Conservation (phyloP, 2,797 vertebrate genomes). For the Acanthopagrus latus region DNA sequence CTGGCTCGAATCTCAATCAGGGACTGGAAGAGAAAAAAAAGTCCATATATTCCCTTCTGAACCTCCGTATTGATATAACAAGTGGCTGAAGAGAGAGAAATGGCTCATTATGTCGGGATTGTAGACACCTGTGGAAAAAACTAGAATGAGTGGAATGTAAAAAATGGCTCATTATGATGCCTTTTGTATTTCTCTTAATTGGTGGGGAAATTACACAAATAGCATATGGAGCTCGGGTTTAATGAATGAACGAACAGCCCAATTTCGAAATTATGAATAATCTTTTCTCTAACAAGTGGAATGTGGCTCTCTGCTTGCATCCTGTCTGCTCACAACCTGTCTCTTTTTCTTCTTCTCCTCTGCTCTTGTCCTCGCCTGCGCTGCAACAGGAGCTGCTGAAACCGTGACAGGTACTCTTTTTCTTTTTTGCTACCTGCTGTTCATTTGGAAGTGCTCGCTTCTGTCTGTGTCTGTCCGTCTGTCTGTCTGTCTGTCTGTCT, state of each 20-base stretch:
- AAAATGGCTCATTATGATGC: constrained; percentile 49
- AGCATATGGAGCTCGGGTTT: constrained; percentile 52
- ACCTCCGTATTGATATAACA: constrained; percentile 53
- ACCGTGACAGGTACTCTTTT: constrained; percentile 85
- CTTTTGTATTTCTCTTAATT: constrained; percentile 64
- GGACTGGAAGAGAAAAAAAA: constrained; percentile 49
- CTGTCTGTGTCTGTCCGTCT: constrained; percentile 40
- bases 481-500: constrained; percentile 70
- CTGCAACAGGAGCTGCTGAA: constrained; percentile 87
- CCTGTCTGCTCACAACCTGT: constrained; percentile 76
- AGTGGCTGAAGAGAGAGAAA: constrained; percentile 42
- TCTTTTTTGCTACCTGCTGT: constrained; percentile 74
- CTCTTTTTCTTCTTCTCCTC: constrained; percentile 66
- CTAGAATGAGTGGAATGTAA: constrained; percentile 28
- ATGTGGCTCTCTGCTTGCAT: constrained; percentile 57
- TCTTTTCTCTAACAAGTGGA: constrained; percentile 38
- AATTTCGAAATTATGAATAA: constrained; percentile 52
- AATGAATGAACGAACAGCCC: constrained; percentile 51
- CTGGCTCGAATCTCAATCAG: constrained; percentile 80
- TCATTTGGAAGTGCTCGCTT: constrained; percentile 73
- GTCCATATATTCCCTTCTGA: constrained; percentile 56
- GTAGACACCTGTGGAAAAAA: constrained; percentile 53
- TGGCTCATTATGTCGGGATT: constrained; percentile 51
- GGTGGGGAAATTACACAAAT: constrained; percentile 56
- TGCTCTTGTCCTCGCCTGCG: constrained; percentile 64